Evolutionary conservation across 2,888 invertebrate genomes (phyloP).

Genomic region (Brachylomia viminalis): DNA sequence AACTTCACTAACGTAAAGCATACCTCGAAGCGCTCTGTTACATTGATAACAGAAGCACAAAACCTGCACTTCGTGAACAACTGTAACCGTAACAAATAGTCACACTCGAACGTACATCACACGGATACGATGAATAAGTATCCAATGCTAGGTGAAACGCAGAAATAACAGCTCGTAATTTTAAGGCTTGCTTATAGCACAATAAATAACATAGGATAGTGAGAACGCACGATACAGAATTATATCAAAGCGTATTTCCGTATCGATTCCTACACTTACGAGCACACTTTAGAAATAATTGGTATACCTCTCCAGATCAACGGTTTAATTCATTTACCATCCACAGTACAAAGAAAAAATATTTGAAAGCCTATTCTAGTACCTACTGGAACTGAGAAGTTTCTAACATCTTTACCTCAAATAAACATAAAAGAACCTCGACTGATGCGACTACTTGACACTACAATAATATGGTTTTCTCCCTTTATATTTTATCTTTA

Average conservation of each 20-base stretch:
- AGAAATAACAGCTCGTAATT: not conserved
- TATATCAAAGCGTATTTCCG: not conserved
- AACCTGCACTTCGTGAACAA: not conserved
- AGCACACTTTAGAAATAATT: not conserved
- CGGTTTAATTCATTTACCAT: not conserved
- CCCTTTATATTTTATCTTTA: too few relatives aligned
- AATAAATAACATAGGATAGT: not conserved
- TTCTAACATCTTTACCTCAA: not conserved
- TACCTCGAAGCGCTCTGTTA: too few relatives aligned
- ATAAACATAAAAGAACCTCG: not conserved
- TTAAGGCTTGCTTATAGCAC: not conserved
- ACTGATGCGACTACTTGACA: not conserved
- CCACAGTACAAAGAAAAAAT: too few relatives aligned
- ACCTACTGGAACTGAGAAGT: not conserved
- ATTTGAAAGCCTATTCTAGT: not conserved
- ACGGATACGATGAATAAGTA: not conserved
- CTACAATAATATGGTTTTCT: too few relatives aligned
- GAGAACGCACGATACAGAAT: not conserved
- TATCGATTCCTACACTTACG: not conserved
- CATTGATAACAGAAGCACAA: not conserved
- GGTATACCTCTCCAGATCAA: not conserved
- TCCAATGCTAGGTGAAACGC: not conserved
- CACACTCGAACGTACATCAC: not conserved
- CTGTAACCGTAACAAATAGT: slow-evolving; percentile 1
- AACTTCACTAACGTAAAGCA: not conserved